Evolutionary conservation across 2,113 vertebrate genomes (phyloP), one percentile per base, ranked within the genome.

Genomic region (Camelus bactrianus): DNA sequence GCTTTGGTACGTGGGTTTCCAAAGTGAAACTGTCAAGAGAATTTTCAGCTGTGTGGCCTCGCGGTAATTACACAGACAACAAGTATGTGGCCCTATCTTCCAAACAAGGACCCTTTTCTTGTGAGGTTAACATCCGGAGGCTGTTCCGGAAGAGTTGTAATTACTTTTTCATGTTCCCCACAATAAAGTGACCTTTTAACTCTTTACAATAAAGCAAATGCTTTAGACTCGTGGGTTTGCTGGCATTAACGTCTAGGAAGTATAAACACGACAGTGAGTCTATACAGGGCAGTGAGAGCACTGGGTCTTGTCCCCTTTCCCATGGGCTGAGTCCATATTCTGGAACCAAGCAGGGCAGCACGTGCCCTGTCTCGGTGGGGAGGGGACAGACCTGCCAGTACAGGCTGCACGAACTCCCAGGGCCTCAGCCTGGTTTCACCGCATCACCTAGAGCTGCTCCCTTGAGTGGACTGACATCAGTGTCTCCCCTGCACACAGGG

Each of bases 31-130:
- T 73, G 80, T 96, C 97, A 48, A 69, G 70, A 64, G 84, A 65
- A 56, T 96, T 93, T 93, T 65, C 80, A 12, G 17, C 88, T 91
- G 52, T 15, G 35, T 54, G 3, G 62, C 56, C 1, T 0, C 0
- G 7, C 22, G 2, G 76, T 86, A n/a, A 83, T 94, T 87, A 92
- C 11, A 1, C 84, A 54, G 54, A 73, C 77, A 69, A 14, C 79
- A 76, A 76, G 19, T 35, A n/a, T 0, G 35, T 24, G 26, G 92
- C 38, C 60, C 60, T 35, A 65, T 80, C 54, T 89, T 54, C 35
- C n/a, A 7, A 54, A 82, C 96, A 79, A 94, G 85, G 73, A n/a
- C 77, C 48, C 81, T 56, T 91, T 95, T 92, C 93, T 84, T 77
- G 46, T 54, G 85, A 64, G 62, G 58, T 82, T 73, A 30, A 69